Base-by-base conservation (phyloP, 1,140 invertebrate genomes). In the Anagrus nilaparvatae region DNA sequence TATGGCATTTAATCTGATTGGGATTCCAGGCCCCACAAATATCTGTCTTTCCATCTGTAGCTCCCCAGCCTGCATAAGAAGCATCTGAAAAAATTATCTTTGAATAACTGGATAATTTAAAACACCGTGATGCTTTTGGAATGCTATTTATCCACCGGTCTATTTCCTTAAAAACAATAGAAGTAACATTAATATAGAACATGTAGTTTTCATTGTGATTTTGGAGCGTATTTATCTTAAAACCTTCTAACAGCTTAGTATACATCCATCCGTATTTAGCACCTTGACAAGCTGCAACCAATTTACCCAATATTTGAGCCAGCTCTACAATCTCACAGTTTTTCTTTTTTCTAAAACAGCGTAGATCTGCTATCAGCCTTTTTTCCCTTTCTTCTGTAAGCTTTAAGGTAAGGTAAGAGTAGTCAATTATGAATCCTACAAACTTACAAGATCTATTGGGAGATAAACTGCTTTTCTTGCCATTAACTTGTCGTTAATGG, bases 221-320 rank as follows among this genome's bases (percentile, higher is more conserved):
- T 9, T 32, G 29, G 12, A 49, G 29, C 3, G 32, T 28, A 13
- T 34, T 3, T 9, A 35, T 40, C 44, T 55, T 52, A 18, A 38
- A 25, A 35, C 37, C 37, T 40, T 54, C 51, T 10, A 54, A 20
- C 2, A 13, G 21, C 23, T 51, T 58, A 2, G 44, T 55, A 34
- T 52, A 51, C 20, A 55, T n/a, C 41, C 46, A 48, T 0, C 50
- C 48, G 24, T 54, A 55, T 5, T 18, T 10, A 0, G 52, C 33
- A 7, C 44, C 55, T 25, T 43, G 47, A 31, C 52, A 58, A n/a
- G 39, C 35, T 3, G 51, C 37, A 1, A 44, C 31, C 33, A 57
- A 36, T 16, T 20, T 30, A 4, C 55, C 55, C 16, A 53, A 32
- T 10, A 55, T 19, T 24, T 48, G 39, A 8, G 49, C 49, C 27